A percentile compares a stretch with the other conserved stretches of the same genome.
phyloP scores from a whole-genome alignment of 1,140 invertebrate species.

The Platyscapa corneri region DNA sequence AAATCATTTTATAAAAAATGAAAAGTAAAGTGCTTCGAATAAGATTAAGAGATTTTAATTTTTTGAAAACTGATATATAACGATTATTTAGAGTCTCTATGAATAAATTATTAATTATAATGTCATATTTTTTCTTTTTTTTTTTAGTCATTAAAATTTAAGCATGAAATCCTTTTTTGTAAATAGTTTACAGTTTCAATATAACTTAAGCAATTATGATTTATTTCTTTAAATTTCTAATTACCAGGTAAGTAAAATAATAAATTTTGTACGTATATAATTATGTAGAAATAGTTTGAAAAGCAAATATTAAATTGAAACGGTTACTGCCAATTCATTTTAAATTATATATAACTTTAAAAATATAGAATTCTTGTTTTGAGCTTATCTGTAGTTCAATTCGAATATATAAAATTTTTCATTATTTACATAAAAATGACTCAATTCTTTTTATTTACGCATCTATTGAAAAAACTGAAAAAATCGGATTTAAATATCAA shows the following conservation, averaged over 20 bases:
- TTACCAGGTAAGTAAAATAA: constrained; percentile 3
- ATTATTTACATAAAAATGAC: too few relatives aligned
- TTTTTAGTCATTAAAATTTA: not conserved
- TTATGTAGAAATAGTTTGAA: not conserved
- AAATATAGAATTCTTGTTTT: too few relatives aligned
- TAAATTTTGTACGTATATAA: not conserved
- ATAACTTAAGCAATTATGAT: not conserved
- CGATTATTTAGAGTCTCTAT: constrained; percentile 31
- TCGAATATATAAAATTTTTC: too few relatives aligned
- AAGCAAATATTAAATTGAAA: not conserved
- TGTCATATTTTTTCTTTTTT: not conserved
- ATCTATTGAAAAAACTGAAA: too few relatives aligned
- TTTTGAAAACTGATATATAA: constrained; percentile 12
- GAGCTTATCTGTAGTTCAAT: too few relatives aligned
- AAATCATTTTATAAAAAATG: constrained; percentile 31
- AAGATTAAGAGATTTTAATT: constrained; percentile 33
- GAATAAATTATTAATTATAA: constrained; percentile 46
- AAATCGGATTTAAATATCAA: too few relatives aligned
- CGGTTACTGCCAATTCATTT: too few relatives aligned
- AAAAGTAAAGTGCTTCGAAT: constrained; percentile 42
- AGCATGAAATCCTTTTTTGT: constrained; percentile 5
- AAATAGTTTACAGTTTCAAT: not conserved
- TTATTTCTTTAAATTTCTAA: not conserved
- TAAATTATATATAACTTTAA: too few relatives aligned
- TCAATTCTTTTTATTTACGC: too few relatives aligned